Percentiles rank a stretch among this genome's conserved stretches.
These are phyloP conservation scores for Baccha elongata DNA, from an alignment of 2,888 invertebrate genomes.

Conservation along the genomic window DNA sequence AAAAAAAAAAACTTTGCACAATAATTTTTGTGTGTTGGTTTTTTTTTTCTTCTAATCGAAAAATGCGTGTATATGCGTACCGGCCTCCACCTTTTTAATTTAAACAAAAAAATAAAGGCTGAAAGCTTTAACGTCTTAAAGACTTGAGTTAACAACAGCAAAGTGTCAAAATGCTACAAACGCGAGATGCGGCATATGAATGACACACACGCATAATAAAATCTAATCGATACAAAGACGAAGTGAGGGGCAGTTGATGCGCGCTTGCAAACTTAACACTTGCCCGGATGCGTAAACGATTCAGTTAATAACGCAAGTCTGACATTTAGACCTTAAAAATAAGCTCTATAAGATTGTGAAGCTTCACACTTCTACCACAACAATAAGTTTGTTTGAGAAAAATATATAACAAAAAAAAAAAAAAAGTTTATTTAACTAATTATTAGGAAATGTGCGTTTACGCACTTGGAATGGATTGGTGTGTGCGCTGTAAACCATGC, in stretches of 20 bases:
- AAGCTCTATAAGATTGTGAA: slow-evolving; percentile 18
- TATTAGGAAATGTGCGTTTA: slow-evolving; percentile 70
- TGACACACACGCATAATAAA: slow-evolving; percentile 25
- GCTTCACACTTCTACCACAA: background rate
- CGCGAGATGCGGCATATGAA: slow-evolving; percentile 36
- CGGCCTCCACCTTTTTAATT: slow-evolving; percentile 13
- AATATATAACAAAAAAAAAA: background rate
- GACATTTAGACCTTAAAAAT: slow-evolving; percentile 56
- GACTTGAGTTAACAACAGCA: background rate
- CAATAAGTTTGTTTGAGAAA: slow-evolving; percentile 6
- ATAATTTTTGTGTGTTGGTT: slow-evolving; percentile 53
- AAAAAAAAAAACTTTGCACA: slow-evolving; percentile 61
- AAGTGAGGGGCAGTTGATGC: slow-evolving; percentile 44
- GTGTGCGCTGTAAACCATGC: slow-evolving; percentile 26
- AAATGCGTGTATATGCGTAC: slow-evolving; percentile 50
- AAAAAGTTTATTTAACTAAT: slow-evolving; percentile 58
- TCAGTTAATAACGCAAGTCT: slow-evolving; percentile 53
- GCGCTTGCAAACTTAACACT: slow-evolving; percentile 59
- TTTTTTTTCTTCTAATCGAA: slow-evolving; percentile 60
- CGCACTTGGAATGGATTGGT: slow-evolving; percentile 37
- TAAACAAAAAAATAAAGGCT: background rate
- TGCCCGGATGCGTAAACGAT: slow-evolving; percentile 61
- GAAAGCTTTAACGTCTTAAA: slow-evolving; percentile 18
- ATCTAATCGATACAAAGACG: background rate
- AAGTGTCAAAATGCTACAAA: background rate